phyloP scores from a whole-genome alignment of 1,140 invertebrate species.

The Planococcus citri region DNA sequence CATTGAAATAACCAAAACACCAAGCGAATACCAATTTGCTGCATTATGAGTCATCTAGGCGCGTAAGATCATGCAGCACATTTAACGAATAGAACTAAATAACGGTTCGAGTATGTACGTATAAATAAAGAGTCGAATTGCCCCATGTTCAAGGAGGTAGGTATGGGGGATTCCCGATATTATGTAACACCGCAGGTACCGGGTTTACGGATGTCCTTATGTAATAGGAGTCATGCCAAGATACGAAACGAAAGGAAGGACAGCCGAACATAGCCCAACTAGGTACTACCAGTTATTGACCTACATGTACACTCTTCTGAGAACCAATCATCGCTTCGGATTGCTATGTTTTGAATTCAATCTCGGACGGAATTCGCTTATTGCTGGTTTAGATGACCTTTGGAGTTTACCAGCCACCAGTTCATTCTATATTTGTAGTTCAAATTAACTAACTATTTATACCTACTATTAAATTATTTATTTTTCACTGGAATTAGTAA shows the following conservation, averaged over 20 bases:
- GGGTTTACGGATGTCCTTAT: constrained; percentile 6
- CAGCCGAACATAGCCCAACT: not conserved
- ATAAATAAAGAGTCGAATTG: not conserved
- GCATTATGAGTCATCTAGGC: not conserved
- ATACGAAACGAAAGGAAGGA: not conserved
- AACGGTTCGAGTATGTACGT: not conserved
- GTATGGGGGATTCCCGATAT: not conserved
- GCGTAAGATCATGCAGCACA: too few species aligned
- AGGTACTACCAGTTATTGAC: not conserved
- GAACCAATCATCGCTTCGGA: not conserved
- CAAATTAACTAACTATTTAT: too few species aligned
- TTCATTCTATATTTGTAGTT: too few species aligned
- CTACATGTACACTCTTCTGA: not conserved
- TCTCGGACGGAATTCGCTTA: too few species aligned
- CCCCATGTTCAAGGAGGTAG: not conserved
- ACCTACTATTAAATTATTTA: too few species aligned
- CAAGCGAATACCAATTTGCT: not conserved
- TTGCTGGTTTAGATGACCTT: too few species aligned
- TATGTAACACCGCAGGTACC: not conserved
- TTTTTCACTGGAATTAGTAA: too few species aligned
- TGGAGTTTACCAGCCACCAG: too few species aligned
- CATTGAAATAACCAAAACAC: not conserved
- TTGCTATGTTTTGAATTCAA: not conserved
- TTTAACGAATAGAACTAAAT: too few species aligned
- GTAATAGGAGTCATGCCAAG: constrained; percentile 6